These are phyloP conservation scores for Anarhynchus alexandrinus DNA, from an alignment of 2,113 vertebrate species.

Conservation along the genomic window DNA sequence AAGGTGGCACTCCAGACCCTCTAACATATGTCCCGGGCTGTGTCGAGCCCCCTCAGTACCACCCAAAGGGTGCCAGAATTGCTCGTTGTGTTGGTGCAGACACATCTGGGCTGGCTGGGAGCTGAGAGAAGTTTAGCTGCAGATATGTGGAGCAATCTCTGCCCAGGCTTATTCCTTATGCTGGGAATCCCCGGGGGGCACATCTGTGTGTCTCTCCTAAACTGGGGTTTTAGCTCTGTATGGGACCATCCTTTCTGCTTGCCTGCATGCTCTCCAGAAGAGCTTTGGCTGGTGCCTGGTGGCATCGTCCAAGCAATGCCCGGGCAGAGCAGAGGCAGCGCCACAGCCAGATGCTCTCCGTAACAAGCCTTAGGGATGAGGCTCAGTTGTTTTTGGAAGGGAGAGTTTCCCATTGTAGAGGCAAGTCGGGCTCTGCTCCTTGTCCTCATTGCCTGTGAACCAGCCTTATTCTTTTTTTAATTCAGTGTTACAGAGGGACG, in stretches of 20 bases:
- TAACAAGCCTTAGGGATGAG: neutral
- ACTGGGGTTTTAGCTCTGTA: neutral
- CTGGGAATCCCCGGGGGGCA: fast-evolving
- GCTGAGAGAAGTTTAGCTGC: fast-evolving
- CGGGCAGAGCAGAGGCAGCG: fast-evolving
- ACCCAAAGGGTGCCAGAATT: fast-evolving
- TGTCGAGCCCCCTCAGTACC: fast-evolving
- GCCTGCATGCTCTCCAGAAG: neutral
- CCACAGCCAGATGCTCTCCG: too few relatives aligned
- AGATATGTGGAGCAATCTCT: fast-evolving
- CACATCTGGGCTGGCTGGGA: neutral
- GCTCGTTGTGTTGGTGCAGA: neutral
- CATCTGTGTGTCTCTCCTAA: neutral
- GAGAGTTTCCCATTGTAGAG: neutral
- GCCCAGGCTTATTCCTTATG: fast-evolving
- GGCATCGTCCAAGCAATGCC: neutral
- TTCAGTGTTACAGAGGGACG: neutral
- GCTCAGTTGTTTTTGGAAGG: neutral
- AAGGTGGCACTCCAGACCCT: conserved; percentile 52
- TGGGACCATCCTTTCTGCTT: neutral
- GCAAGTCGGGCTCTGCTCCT: neutral
- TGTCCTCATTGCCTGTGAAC: neutral
- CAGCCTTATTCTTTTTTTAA: neutral
- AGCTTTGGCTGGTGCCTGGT: neutral
- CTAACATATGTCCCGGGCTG: neutral